A percentile compares a stretch with the other conserved stretches of the same genome.
phyloP scores from a whole-genome alignment of 2,888 invertebrate genomes.

The Melinaea marsaeus region DNA sequence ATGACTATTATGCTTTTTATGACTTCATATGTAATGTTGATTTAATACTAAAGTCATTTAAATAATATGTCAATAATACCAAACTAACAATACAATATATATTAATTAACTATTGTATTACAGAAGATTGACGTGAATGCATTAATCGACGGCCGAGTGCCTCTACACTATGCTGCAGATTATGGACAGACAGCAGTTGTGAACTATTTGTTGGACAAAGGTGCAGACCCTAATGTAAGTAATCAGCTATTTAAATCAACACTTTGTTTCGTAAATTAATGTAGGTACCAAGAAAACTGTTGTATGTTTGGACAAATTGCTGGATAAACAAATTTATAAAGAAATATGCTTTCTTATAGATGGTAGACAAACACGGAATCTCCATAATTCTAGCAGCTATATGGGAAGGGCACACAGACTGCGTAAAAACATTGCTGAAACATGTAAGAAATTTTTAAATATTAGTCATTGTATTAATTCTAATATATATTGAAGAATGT shows the following conservation, averaged over 20 bases:
- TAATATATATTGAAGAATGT: too few species aligned
- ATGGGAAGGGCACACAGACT: slow-evolving; percentile 96
- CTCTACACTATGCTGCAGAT: slow-evolving; percentile 96
- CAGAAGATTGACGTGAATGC: slow-evolving; percentile 91
- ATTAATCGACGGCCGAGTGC: slow-evolving; percentile 91
- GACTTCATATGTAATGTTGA: not conserved
- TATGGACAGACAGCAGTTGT: slow-evolving; percentile 95
- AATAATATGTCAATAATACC: not conserved
- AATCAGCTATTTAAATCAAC: slow-evolving; percentile 1
- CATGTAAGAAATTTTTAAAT: slow-evolving; percentile 79
- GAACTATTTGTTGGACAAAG: slow-evolving; percentile 90
- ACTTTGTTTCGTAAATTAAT: not conserved
- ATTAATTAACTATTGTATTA: slow-evolving; percentile 30
- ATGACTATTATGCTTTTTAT: not conserved
- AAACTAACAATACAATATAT: not conserved
- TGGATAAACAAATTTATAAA: not conserved
- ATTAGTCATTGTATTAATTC: too few species aligned
- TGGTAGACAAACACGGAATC: slow-evolving; percentile 96
- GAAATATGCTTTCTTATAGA: slow-evolving; percentile 75
- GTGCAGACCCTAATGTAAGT: slow-evolving; percentile 94
- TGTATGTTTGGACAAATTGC: slow-evolving; percentile 22
- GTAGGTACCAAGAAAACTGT: not conserved
- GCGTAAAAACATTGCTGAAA: slow-evolving; percentile 91
- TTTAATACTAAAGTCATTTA: not conserved
- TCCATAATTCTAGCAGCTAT: slow-evolving; percentile 95